Percentiles rank a stretch among this genome's conserved stretches.
Conservation (phyloP, 1,140 invertebrate genomes). For the Cherax quadricarinatus region DNA sequence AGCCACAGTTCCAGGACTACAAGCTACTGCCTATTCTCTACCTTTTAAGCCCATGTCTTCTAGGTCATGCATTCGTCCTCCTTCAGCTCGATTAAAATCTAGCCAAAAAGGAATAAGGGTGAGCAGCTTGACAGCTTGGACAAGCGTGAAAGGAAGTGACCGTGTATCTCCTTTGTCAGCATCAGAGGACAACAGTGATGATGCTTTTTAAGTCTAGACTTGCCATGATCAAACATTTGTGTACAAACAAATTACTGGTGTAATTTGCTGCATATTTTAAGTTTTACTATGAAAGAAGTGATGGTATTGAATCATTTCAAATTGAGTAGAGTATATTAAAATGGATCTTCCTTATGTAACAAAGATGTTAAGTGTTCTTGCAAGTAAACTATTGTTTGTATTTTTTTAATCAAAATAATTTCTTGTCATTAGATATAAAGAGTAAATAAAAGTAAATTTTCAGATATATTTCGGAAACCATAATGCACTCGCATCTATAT, state of each 20-base stretch:
- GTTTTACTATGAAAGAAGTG: too few species aligned
- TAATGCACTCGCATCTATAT: too few species aligned
- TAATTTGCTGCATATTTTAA: too few species aligned
- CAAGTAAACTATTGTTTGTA: background rate
- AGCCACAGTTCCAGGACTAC: background rate
- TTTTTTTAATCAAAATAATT: background rate
- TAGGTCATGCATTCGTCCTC: background rate
- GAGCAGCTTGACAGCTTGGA: slow-evolving; percentile 1
- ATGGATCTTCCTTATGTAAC: background rate
- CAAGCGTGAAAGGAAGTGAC: slow-evolving; percentile 5
- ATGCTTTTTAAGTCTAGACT: background rate
- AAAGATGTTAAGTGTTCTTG: background rate
- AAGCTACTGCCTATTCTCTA: background rate
- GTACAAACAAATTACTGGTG: background rate
- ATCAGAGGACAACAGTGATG: slow-evolving; percentile 27
- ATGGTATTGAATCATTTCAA: too few species aligned
- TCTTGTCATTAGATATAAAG: background rate
- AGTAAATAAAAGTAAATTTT: background rate
- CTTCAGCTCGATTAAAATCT: background rate
- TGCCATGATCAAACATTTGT: background rate
- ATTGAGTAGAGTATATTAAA: background rate
- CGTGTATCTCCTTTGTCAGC: background rate
- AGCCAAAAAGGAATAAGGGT: background rate
- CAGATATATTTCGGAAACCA: background rate
- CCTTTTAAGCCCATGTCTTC: background rate